Conservation (phyloP, 2,113 vertebrate species). For the Bolborhynchus lineola region DNA sequence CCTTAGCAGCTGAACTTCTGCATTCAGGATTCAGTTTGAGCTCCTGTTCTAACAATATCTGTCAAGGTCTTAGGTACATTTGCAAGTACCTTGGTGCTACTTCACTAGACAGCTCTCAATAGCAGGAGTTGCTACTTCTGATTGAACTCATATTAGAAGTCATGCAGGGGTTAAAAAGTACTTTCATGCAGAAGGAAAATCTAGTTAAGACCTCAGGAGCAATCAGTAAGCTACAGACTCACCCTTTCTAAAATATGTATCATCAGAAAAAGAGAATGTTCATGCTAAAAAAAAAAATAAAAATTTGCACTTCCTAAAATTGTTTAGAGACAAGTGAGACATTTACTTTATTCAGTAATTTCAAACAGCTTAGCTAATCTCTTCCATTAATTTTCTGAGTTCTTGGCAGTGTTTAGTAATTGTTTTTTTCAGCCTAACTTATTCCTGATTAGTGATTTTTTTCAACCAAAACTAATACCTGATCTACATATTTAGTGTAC, state of each 20-base stretch:
- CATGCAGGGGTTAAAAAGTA: neutral
- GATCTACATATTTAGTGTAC: neutral
- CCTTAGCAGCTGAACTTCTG: neutral
- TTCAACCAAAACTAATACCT: neutral
- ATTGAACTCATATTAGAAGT: neutral
- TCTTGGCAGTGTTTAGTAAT: neutral
- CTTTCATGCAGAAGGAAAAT: neutral
- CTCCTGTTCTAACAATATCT: neutral
- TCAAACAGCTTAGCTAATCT: neutral
- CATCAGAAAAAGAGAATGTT: neutral
- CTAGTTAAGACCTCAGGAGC: neutral
- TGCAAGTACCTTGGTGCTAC: neutral
- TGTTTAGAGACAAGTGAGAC: neutral
- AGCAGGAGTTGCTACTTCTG: neutral
- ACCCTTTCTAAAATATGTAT: neutral
- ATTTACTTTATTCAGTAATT: neutral
- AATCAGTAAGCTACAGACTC: neutral
- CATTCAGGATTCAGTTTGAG: neutral
- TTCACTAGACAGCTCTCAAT: neutral
- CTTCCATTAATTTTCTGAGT: neutral
- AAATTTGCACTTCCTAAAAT: neutral
- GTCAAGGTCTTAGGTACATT: neutral
- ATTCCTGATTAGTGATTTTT: neutral
- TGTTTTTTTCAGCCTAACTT: neutral
- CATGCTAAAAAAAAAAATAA: neutral